Evolutionary conservation across 2,113 vertebrate species (phyloP), one percentile per base, ranked within the genome.

Genomic region (Poeciliopsis retropinna): DNA sequence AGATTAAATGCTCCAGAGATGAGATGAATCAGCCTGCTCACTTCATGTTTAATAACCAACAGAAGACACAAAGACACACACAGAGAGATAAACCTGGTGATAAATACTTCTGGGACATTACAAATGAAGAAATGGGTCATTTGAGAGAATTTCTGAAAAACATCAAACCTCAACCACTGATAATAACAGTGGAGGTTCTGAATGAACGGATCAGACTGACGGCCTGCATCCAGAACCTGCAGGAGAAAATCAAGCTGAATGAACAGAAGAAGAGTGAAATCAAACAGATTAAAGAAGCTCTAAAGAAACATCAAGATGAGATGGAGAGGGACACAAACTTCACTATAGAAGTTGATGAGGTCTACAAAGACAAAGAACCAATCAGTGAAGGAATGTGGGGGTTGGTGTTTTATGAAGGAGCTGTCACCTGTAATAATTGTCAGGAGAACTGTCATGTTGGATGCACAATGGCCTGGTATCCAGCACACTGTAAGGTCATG

Each of bases 401-500:
- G 29, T 37, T 70, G 64, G 2, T 29, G 5, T 44, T 69, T 7
- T 72, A 22, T 17, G 5, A 25, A 1, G 69, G 22, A 39, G 83
- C 74, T 5, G 1, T 22, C 6, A 51, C 10, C 44, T 85, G 83
- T 34, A 10, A 0, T 0, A 1, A 2, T 28, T 81, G 78, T 75
- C 1, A 81, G 27, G 78, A 84, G 62, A 67, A 44, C 62, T 78
- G 76, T 67, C 76, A 37, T 5, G 37, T 27, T 28, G 65, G 65
- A 70, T 70, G 81, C 32, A 68, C 54, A 5, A 0, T 29, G 5
- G 39, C 67, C 63, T 10, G 13, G 25, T 0, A 0, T 4, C 72
- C 81, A 1, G 0, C 3, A 34, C 3, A 3, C 34, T 74, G 82
- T 51, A 1, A 72, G 11, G 64, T 72, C 19, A 72, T 84, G 28